phyloP scores from a whole-genome alignment of 37 sponge, comb jelly and placozoan genomes.

The Amphimedon queenslandica region DNA sequence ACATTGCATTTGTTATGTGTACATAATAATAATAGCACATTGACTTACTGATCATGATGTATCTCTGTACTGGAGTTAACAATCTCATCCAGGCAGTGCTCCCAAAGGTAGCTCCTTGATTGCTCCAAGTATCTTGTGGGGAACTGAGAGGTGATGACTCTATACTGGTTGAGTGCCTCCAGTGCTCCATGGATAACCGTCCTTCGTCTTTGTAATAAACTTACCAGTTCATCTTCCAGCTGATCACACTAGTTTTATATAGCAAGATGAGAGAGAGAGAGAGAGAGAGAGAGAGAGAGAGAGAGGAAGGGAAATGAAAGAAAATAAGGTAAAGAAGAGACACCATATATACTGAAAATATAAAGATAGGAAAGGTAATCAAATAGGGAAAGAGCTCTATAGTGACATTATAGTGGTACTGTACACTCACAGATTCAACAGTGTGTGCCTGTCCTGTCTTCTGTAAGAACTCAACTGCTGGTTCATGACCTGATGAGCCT shows the following conservation, averaged over 20 bases:
- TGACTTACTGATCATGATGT: neutral
- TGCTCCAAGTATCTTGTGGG: constrained; percentile 59
- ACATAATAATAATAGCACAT: neutral
- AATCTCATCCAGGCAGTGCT: constrained; percentile 26
- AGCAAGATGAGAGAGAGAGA: constrained; percentile 12
- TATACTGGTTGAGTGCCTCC: constrained; percentile 70
- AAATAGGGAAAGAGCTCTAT: no score
- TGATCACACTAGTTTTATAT: constrained; percentile 72
- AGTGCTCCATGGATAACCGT: constrained; percentile 45
- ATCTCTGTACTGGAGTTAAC: no score
- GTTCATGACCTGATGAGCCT: constrained; percentile 68
- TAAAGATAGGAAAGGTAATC: no score
- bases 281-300: constrained; percentile 21
- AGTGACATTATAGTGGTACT: neutral
- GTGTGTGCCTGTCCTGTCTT: constrained; percentile 49
- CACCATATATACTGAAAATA: no score
- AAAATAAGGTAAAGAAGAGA: no score
- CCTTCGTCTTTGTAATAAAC: constrained; percentile 49
- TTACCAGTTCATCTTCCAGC: constrained; percentile 71
- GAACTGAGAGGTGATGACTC: constrained; percentile 58
- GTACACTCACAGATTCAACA: neutral
- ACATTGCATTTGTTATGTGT: no score
- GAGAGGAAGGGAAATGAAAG: no score
- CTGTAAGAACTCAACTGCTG: constrained; percentile 67
- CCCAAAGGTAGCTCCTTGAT: constrained; percentile 74